Evolutionary conservation across 2,888 invertebrate species (phyloP).

Genomic region (Morpho deidamia): DNA sequence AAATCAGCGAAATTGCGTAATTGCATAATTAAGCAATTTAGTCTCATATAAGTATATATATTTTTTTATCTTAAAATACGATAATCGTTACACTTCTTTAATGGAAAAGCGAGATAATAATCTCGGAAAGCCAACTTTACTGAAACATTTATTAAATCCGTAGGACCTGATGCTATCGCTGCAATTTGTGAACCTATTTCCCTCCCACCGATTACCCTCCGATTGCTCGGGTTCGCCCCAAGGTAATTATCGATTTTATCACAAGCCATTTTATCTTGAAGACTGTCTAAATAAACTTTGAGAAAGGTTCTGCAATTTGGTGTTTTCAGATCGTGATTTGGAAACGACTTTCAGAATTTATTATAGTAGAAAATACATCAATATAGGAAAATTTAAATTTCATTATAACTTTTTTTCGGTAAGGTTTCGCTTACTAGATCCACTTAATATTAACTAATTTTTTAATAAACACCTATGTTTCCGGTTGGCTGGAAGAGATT

Average conservation of each 20-base stretch:
- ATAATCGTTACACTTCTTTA: neutral
- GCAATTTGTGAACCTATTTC: constrained; percentile 53
- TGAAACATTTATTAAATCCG: neutral
- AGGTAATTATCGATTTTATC: constrained; percentile 38
- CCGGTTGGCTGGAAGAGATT: too few species aligned
- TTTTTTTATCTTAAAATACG: too few species aligned
- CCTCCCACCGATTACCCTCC: constrained; percentile 42
- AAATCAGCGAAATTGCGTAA: too few species aligned
- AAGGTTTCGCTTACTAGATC: too few species aligned
- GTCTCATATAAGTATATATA: too few species aligned
- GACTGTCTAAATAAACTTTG: constrained; percentile 11
- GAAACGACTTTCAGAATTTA: too few species aligned
- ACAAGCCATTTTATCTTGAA: constrained; percentile 12
- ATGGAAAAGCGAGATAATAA: neutral
- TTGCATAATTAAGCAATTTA: too few species aligned
- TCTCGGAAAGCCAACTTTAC: constrained; percentile 1
- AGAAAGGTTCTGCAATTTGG: neutral
- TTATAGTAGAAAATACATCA: too few species aligned
- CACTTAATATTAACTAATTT: too few species aligned
- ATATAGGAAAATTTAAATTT: too few species aligned
- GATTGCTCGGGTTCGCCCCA: constrained; percentile 35
- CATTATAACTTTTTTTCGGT: too few species aligned
- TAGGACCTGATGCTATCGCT: constrained; percentile 39
- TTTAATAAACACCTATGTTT: too few species aligned
- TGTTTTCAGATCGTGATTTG: neutral